Conservation (phyloP, 1,140 invertebrate genomes). For the Trinorchestia longiramus region DNA sequence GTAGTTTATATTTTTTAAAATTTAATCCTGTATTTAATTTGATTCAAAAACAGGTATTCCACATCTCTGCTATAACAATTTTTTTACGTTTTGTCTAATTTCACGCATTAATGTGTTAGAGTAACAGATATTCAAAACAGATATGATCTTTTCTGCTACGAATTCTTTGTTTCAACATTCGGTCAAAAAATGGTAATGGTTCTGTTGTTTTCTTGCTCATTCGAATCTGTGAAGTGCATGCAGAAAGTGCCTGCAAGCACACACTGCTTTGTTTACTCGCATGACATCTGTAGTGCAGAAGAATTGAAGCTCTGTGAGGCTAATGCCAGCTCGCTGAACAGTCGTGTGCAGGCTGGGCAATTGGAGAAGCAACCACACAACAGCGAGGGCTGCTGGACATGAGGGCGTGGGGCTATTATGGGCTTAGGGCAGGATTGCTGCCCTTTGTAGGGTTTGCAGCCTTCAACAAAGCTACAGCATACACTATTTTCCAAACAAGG, state of each 20-base stretch:
- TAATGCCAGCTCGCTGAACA: not conserved
- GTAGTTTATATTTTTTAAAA: not conserved
- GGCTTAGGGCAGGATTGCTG: not conserved
- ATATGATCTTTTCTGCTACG: not conserved
- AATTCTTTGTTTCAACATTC: not conserved
- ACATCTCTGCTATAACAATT: not conserved
- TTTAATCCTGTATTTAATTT: not conserved
- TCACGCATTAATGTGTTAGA: not conserved
- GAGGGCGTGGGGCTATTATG: not conserved
- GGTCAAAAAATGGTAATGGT: not conserved
- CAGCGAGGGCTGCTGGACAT: no score
- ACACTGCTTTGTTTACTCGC: not conserved
- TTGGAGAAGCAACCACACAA: not conserved
- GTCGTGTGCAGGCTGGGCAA: no score
- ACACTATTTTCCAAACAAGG: not conserved
- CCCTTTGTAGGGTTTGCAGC: not conserved
- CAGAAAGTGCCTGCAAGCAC: not conserved
- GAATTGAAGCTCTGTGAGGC: not conserved
- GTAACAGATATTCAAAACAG: not conserved
- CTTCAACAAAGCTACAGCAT: not conserved
- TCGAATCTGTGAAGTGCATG: not conserved
- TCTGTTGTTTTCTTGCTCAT: not conserved
- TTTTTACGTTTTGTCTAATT: not conserved
- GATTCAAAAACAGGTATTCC: not conserved
- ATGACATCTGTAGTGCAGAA: not conserved